phyloP scores from a whole-genome alignment of 2,888 invertebrate genomes.

The Phlogophora meticulosa region DNA sequence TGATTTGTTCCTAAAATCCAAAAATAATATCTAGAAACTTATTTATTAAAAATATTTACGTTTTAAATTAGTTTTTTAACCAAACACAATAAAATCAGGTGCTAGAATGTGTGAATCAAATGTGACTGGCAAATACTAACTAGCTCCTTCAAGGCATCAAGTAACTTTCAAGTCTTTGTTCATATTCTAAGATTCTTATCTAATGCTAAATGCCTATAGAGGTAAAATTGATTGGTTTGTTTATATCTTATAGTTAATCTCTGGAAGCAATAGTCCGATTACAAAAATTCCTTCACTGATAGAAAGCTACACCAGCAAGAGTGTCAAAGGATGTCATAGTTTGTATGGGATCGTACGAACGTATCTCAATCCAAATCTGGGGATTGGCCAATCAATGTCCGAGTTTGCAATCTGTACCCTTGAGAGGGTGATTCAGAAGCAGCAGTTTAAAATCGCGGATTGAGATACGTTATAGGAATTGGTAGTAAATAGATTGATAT shows the following conservation, averaged over 20 bases:
- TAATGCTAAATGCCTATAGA: too few relatives aligned
- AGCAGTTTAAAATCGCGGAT: too few relatives aligned
- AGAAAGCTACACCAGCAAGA: background rate
- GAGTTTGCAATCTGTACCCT: too few relatives aligned
- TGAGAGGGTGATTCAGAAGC: too few relatives aligned
- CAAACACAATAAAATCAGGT: slow-evolving; percentile 26
- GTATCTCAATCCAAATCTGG: too few relatives aligned
- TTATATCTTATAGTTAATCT: background rate
- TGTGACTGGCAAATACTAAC: background rate
- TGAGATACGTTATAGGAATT: too few relatives aligned
- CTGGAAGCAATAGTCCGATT: background rate
- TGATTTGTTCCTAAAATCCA: slow-evolving; percentile 56
- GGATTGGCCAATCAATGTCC: too few relatives aligned
- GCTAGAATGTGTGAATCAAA: slow-evolving; percentile 23
- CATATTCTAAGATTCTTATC: too few relatives aligned
- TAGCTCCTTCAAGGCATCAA: background rate
- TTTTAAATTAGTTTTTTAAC: slow-evolving; percentile 26
- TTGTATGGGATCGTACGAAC: too few relatives aligned
- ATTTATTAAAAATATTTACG: slow-evolving; percentile 52
- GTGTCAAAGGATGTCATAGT: too few relatives aligned
- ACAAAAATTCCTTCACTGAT: background rate
- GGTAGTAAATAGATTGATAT: too few relatives aligned
- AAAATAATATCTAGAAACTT: slow-evolving; percentile 35
- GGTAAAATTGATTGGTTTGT: too few relatives aligned
- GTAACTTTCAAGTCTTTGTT: background rate